Base-by-base conservation (phyloP, 2,888 invertebrate species). In the Meganola albula region DNA sequence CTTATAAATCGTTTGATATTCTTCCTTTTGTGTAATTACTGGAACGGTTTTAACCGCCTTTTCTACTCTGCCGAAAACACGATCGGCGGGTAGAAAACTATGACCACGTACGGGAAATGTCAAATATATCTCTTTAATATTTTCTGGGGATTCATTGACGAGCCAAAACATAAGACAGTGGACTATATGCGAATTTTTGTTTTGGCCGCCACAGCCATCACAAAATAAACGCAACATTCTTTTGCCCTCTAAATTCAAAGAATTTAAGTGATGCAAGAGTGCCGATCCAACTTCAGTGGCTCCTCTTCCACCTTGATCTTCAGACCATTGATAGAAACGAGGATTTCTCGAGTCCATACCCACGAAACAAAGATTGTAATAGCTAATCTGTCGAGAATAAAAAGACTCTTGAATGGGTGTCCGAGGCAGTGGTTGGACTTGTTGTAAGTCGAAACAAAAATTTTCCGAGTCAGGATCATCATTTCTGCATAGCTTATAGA, bases 171-270 rank as follows among this genome's bases (percentile, higher is more conserved):
- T 6, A 18, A 47, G 16, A 11, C 30, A 32, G 24, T 47, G 43
- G 12, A 42, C 21, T 13, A 48, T 29, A 32, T 36, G 36, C 23
- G 27, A 34, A 27, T 48, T 52, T 35, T 49, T 54, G 38, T 61
- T 59, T 37, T 59, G 53, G 4, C 52, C 50, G 12, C 40, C 43
- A 36, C 56, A 60, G 14, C 52, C 53, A 34, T 59, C 53, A 28
- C 45, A 36, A 36, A 50, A 62, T 16, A 56, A 11, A 24, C 50
- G 42, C 16, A 55, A 27, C 9, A 36, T 28, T 37, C 34, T 32
- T 25, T 25, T 20, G 18, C 24, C 24, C 16, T 2, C 23, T 24
- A 31, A 31, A 24, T 31, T 16, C 13, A 44, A 43, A 31, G 20
- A 16, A 14, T 31, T 30, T 13, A 45, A 30, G 27, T 33, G 26